These are phyloP conservation scores for Euphysa ruthae DNA, from an alignment of 30 jellyfish, hydroid and myxozoan genomes.

Conservation along the genomic window DNA sequence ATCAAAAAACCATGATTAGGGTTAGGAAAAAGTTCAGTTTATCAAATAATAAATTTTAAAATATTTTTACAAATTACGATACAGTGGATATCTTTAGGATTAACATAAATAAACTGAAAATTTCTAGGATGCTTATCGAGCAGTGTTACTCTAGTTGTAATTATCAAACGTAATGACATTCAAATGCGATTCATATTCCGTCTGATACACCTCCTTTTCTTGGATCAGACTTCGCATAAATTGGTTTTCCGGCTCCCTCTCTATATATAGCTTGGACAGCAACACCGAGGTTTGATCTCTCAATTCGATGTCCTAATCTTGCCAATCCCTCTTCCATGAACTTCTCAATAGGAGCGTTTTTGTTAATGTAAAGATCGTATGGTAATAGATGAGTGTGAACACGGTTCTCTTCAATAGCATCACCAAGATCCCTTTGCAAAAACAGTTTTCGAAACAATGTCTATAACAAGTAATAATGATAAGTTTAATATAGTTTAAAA, in stretches of 20 bases:
- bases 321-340: conserved; percentile 44
- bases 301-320: conserved; percentile 48
- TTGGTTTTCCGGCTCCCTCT: conserved; percentile 22
- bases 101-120: too few species aligned
- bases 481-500: too few species aligned
- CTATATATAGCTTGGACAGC: conserved; percentile 65
- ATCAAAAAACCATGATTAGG: too few species aligned
- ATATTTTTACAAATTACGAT: too few species aligned
- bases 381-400: conserved; percentile 65
- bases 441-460: conserved; percentile 35
- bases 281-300: conserved; percentile 1
- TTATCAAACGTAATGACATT: too few species aligned
- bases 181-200: too few species aligned
- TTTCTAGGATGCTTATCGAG: too few species aligned
- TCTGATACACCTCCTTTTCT: conserved; percentile 66
- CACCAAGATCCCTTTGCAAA: conserved; percentile 59
- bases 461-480: neutral
- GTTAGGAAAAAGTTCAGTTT: too few species aligned
- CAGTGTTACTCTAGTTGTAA: too few species aligned
- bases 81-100: too few species aligned
- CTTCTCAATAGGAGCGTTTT: conserved; percentile 24
- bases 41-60: too few species aligned
- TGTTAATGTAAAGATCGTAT: conserved; percentile 17
- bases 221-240: conserved; percentile 72
- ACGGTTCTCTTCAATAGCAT: conserved; percentile 52